These are phyloP conservation scores for Phoebastria nigripes DNA, from an alignment of 2,797 vertebrate genomes.

Conservation along the genomic window DNA sequence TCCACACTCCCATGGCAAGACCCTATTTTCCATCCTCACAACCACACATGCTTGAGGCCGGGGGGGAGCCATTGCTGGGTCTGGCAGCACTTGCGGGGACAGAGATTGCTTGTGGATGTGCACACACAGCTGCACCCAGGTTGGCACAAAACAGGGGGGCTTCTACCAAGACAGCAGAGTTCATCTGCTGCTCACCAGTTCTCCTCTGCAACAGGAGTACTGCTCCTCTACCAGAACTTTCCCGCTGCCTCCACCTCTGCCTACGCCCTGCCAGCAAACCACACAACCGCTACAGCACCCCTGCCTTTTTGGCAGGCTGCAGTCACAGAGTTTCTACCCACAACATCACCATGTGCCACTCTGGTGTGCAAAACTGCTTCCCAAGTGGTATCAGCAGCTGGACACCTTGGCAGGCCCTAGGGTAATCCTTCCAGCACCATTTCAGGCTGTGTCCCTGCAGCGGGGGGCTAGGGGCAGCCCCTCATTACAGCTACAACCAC, in stretches of 20 bases:
- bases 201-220: background rate
- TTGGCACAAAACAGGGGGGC: background rate
- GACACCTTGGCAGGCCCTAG: background rate
- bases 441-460: background rate
- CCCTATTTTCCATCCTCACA: background rate
- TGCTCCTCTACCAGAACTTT: background rate
- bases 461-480: background rate
- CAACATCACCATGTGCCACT: background rate
- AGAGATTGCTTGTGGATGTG: background rate
- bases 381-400: background rate
- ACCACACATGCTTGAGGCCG: rapidly evolving
- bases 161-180: background rate
- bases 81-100: background rate
- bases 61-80: background rate
- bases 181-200: background rate
- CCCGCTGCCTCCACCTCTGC: background rate
- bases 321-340: background rate
- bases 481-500: background rate
- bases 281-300: background rate
- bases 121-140: background rate
- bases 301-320: background rate
- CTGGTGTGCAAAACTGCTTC: background rate
- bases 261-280: background rate
- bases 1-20: background rate
- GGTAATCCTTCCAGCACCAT: background rate